These are phyloP conservation scores for Pollenia angustigena DNA, from an alignment of 2,888 invertebrate genomes.

Conservation along the genomic window DNA sequence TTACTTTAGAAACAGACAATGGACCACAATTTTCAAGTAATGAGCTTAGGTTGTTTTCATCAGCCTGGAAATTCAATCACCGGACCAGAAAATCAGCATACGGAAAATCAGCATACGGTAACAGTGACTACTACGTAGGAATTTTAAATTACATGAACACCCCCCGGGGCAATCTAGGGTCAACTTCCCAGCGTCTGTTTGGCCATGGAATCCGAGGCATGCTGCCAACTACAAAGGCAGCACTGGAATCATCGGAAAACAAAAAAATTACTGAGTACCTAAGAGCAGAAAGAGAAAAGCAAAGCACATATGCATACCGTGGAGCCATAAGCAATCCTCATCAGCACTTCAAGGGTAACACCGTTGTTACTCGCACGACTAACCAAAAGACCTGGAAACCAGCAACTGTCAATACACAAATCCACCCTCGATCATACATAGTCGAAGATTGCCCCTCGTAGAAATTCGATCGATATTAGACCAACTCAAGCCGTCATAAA, in stretches of 20 bases:
- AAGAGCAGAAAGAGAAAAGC: constrained; percentile 17
- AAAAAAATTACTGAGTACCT: not conserved
- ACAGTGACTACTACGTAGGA: constrained; percentile 37
- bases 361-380: too few species aligned
- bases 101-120: constrained; percentile 35
- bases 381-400: too few species aligned
- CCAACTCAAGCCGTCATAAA: too few species aligned
- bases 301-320: constrained; percentile 22
- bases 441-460: not conserved
- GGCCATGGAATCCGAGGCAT: constrained; percentile 5
- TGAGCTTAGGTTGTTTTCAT: constrained; percentile 25
- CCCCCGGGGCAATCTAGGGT: constrained; percentile 30
- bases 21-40: constrained; percentile 43
- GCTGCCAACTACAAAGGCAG: not conserved
- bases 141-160: constrained; percentile 49
- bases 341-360: not conserved
- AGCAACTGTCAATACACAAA: not conserved
- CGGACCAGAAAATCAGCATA: constrained; percentile 37
- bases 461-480: too few species aligned
- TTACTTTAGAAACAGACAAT: constrained; percentile 35
- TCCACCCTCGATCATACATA: not conserved
- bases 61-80: constrained; percentile 38
- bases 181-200: constrained; percentile 33
- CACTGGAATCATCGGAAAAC: not conserved
- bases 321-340: not conserved